Conservation (phyloP, 2,888 invertebrate species). For the Ceraclea dissimilis region DNA sequence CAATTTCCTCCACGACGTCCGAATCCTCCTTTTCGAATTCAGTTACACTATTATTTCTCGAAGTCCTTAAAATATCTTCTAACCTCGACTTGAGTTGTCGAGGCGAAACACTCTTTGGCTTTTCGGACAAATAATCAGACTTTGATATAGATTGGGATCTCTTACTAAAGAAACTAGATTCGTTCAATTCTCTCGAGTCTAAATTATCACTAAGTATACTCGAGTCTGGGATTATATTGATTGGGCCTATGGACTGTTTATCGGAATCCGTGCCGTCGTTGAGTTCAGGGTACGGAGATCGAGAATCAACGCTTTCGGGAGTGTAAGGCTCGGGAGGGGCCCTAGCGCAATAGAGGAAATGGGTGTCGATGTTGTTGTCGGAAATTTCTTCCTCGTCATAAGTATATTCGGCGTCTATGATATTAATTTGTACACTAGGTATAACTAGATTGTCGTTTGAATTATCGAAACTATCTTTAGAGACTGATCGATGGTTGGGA, state of each 20-base stretch:
- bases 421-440: slow-evolving; percentile 36
- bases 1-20: background rate
- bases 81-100: slow-evolving; percentile 55
- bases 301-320: slow-evolving; percentile 75
- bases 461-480: slow-evolving; percentile 16
- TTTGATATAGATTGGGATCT: slow-evolving; percentile 17
- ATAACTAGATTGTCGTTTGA: slow-evolving; percentile 6
- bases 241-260: slow-evolving; percentile 6
- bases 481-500: background rate
- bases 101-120: slow-evolving; percentile 52
- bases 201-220: slow-evolving; percentile 9
- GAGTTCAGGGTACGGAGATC: slow-evolving; percentile 55
- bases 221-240: slow-evolving; percentile 7
- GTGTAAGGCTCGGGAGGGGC: slow-evolving; percentile 65
- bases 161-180: slow-evolving; percentile 15
- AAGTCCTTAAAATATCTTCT: slow-evolving; percentile 37
- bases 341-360: slow-evolving; percentile 36
- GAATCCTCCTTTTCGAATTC: slow-evolving; percentile 3
- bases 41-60: slow-evolving; percentile 8
- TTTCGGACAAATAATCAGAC: slow-evolving; percentile 26
- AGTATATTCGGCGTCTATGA: slow-evolving; percentile 44
- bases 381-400: slow-evolving; percentile 42
- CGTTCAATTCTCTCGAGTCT: slow-evolving; percentile 14
- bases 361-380: slow-evolving; percentile 49
- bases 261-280: slow-evolving; percentile 31